These are phyloP conservation scores for Notodonta ziczac DNA, from an alignment of 2,888 invertebrate genomes.

Conservation along the genomic window DNA sequence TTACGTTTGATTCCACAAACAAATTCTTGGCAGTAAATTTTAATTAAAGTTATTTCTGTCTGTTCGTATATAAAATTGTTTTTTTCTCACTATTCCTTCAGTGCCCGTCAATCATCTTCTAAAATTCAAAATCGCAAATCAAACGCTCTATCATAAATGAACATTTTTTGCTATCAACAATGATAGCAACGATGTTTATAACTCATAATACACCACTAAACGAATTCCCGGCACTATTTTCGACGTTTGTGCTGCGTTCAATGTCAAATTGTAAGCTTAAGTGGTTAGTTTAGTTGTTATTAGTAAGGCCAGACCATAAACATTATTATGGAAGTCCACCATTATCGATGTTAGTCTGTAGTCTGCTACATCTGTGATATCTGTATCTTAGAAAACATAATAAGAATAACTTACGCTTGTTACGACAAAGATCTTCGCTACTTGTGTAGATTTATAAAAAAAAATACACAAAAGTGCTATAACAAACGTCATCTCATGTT, in stretches of 20 bases:
- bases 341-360: too few species aligned
- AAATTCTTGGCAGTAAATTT: too few species aligned
- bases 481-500: neutral
- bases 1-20: neutral
- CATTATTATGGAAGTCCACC: too few species aligned
- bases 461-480: neutral
- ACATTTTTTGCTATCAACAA: neutral
- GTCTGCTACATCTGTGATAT: neutral
- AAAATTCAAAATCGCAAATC: neutral
- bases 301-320: neutral
- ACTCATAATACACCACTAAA: neutral
- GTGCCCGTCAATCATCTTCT: conserved; percentile 3
- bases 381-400: too few species aligned
- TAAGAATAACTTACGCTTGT: too few species aligned
- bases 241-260: neutral
- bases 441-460: neutral
- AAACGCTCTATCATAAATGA: neutral
- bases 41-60: too few species aligned
- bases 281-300: neutral
- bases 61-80: too few species aligned
- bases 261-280: neutral
- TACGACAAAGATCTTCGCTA: neutral
- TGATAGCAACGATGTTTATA: neutral
- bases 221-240: neutral
- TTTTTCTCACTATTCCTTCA: neutral